Conservation (phyloP, 30 jellyfish, hydroid and myxozoan genomes). For the Hydra vulgaris region DNA sequence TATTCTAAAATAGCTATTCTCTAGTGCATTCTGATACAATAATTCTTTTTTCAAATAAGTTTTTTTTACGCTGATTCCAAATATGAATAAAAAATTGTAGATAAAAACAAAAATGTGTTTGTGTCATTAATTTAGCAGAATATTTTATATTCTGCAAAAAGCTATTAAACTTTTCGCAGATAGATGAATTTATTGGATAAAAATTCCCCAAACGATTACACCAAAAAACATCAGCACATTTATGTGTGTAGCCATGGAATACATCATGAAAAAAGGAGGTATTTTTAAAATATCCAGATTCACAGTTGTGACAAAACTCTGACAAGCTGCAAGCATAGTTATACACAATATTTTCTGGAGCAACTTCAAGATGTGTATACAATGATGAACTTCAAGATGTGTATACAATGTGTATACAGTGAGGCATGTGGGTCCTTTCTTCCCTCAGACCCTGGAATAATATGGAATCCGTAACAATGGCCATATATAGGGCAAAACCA, state of each 20-base stretch:
- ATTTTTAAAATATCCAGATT: not conserved
- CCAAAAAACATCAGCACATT: not conserved
- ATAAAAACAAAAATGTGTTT: constrained; percentile 7
- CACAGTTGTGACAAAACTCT: not conserved
- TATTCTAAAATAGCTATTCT: too few relatives aligned
- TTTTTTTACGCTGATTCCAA: not conserved
- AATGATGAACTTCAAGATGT: too few relatives aligned
- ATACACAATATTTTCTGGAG: not conserved
- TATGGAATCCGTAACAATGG: not conserved
- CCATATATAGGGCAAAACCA: constrained; percentile 1
- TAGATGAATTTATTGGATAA: not conserved
- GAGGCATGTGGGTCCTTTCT: not conserved
- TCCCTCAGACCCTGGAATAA: not conserved
- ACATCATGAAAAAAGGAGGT: not conserved
- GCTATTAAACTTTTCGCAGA: constrained; percentile 3
- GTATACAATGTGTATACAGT: too few relatives aligned
- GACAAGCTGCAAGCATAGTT: not conserved
- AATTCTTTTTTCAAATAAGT: not conserved
- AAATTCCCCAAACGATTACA: not conserved
- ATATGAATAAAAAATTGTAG: not conserved
- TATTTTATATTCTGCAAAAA: not conserved
- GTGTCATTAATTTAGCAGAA: not conserved
- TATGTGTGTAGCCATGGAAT: not conserved
- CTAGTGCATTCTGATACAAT: not conserved
- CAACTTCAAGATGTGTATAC: not conserved